Percentiles rank a stretch among this genome's conserved stretches.
Conservation (phyloP, 1,140 invertebrate species). For the Alviniconcha marisindica region DNA sequence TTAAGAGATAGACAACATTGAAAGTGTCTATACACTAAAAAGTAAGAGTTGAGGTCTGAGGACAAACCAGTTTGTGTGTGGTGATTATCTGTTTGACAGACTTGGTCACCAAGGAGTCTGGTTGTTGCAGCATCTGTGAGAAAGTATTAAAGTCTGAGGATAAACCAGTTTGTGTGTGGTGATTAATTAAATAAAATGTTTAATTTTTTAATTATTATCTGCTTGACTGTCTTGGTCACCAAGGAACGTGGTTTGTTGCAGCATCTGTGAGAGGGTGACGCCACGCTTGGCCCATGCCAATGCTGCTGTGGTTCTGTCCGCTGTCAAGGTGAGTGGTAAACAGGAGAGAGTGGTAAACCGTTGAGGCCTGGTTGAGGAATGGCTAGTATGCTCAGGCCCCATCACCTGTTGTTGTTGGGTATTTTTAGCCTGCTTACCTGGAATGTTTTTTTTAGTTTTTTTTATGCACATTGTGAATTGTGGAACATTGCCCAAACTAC, state of each 20-base stretch:
- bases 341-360: too few species aligned
- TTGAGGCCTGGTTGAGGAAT: too few species aligned
- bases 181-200: background rate
- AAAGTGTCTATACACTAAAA: too few species aligned
- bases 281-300: constrained; percentile 99
- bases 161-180: background rate
- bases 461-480: too few species aligned
- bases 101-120: background rate
- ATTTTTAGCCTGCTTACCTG: too few species aligned
- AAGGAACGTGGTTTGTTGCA: constrained; percentile 64
- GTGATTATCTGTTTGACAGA: too few species aligned
- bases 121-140: constrained; percentile 82
- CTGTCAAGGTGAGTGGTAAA: constrained; percentile 96
- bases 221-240: background rate
- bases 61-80: background rate
- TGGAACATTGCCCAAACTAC: too few species aligned
- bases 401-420: too few species aligned
- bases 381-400: too few species aligned
- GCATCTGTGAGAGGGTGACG: constrained; percentile 98
- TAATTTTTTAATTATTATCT: too few species aligned
- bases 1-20: too few species aligned
- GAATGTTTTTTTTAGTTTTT: too few species aligned
- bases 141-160: background rate
- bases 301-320: constrained; percentile 99
- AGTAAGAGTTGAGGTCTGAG: background rate